A percentile compares a stretch with the other conserved stretches of the same genome.
phyloP scores from a whole-genome alignment of 2,797 vertebrate species.

The Odontamblyopus rebecca region DNA sequence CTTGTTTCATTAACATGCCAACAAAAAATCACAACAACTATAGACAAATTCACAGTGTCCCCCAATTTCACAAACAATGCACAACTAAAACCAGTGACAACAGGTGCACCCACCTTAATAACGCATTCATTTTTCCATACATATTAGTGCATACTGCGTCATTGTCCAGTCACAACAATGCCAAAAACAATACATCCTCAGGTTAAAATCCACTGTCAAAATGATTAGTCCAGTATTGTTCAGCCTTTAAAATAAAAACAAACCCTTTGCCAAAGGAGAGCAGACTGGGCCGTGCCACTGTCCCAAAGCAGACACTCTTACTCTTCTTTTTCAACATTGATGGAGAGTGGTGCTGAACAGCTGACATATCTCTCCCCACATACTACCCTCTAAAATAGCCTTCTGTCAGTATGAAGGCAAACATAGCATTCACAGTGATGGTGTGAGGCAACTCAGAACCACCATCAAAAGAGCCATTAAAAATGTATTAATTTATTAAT shows the following conservation, averaged over 20 bases:
- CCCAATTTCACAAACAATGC: background rate
- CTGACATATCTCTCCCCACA: constrained; percentile 80
- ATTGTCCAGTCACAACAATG: constrained; percentile 16
- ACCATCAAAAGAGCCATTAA: constrained; percentile 46
- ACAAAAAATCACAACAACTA: background rate
- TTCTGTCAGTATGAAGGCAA: constrained; percentile 72
- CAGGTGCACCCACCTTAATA: constrained; percentile 52
- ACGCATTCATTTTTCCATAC: constrained; percentile 17
- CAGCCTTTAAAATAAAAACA: constrained; percentile 57
- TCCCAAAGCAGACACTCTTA: constrained; percentile 57
- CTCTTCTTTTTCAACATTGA: constrained; percentile 58
- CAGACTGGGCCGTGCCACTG: constrained; percentile 40
- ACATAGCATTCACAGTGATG: constrained; percentile 68
- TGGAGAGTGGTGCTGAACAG: constrained; percentile 77
- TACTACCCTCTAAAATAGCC: constrained; percentile 79
- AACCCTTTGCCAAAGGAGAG: constrained; percentile 48
- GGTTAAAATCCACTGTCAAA: constrained; percentile 29
- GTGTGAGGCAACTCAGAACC: constrained; percentile 35
- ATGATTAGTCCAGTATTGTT: constrained; percentile 27
- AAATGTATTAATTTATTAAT: constrained; percentile 22
- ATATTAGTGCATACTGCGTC: constrained; percentile 21
- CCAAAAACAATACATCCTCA: constrained; percentile 23
- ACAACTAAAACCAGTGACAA: background rate
- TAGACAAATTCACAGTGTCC: background rate
- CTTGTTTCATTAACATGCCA: constrained; percentile 34